A percentile compares a stretch with the other conserved stretches of the same genome.
Evolutionary conservation across 2,888 invertebrate species (phyloP).

Genomic region (Scotopteryx bipunctaria): DNA sequence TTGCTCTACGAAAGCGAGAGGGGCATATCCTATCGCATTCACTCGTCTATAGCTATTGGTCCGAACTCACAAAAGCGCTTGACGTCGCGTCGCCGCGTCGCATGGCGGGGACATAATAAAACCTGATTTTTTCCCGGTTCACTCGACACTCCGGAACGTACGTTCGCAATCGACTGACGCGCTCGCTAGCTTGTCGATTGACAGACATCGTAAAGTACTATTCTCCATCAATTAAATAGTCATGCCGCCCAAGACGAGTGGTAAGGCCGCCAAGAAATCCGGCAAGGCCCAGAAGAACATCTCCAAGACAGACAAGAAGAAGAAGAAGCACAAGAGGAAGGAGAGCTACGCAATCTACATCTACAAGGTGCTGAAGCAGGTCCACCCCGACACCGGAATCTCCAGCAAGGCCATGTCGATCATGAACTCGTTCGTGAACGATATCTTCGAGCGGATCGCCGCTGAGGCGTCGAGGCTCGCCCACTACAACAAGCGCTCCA

Average conservation of each 20-base stretch:
- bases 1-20: no score
- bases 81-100: no score
- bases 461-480: slow-evolving; percentile 85
- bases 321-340: slow-evolving; percentile 82
- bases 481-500: slow-evolving; percentile 86
- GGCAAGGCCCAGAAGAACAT: slow-evolving; percentile 84
- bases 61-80: no score
- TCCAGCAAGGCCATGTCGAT: slow-evolving; percentile 85
- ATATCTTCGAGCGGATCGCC: slow-evolving; percentile 76
- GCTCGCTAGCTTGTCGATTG: no score
- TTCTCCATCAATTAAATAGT: no score
- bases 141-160: no score
- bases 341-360: slow-evolving; percentile 82
- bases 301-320: slow-evolving; percentile 79
- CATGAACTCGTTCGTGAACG: slow-evolving; percentile 33
- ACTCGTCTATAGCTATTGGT: no score
- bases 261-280: slow-evolving; percentile 73
- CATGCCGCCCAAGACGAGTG: not conserved
- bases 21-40: no score
- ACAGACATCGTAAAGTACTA: no score
- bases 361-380: slow-evolving; percentile 86
- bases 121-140: no score
- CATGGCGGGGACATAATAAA: no score
- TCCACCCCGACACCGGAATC: slow-evolving; percentile 84
- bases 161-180: no score